A percentile compares a stretch with the other conserved stretches of the same genome.
Evolutionary conservation across 2,888 invertebrate species (phyloP).

Genomic region (Beris morrisii): DNA sequence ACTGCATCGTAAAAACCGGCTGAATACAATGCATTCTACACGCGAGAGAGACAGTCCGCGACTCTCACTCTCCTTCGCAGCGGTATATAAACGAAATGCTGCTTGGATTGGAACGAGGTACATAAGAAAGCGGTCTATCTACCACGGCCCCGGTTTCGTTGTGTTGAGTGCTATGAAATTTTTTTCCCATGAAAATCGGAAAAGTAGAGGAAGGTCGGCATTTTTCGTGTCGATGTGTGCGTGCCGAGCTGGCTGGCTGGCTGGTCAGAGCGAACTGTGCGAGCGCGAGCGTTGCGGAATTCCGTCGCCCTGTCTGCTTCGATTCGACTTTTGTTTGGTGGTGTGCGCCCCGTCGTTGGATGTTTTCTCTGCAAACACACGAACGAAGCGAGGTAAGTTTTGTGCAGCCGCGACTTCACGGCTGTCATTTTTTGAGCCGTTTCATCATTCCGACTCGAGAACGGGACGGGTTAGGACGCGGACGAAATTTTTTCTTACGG

Average conservation of each 20-base stretch:
- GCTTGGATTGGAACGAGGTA: too few species aligned
- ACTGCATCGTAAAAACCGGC: conserved; percentile 27
- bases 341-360: neutral
- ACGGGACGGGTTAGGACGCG: conserved; percentile 46
- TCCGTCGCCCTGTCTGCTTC: conserved; percentile 8
- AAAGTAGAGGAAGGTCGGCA: conserved; percentile 45
- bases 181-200: conserved; percentile 13
- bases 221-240: conserved; percentile 9
- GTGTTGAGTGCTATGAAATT: neutral
- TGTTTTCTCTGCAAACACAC: too few species aligned
- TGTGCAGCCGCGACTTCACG: conserved; percentile 20
- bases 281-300: conserved; percentile 3
- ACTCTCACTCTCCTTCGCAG: conserved; percentile 1
- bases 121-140: too few species aligned
- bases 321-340: conserved; percentile 17
- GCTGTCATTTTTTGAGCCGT: conserved; percentile 42
- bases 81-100: neutral
- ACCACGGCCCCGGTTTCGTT: neutral
- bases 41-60: conserved; percentile 5
- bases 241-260: neutral
- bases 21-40: conserved; percentile 32
- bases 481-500: conserved; percentile 29
- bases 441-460: conserved; percentile 47
- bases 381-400: neutral
- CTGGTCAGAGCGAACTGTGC: neutral